Conservation (phyloP, 2,888 invertebrate genomes). For the Ennomos erosarius region DNA sequence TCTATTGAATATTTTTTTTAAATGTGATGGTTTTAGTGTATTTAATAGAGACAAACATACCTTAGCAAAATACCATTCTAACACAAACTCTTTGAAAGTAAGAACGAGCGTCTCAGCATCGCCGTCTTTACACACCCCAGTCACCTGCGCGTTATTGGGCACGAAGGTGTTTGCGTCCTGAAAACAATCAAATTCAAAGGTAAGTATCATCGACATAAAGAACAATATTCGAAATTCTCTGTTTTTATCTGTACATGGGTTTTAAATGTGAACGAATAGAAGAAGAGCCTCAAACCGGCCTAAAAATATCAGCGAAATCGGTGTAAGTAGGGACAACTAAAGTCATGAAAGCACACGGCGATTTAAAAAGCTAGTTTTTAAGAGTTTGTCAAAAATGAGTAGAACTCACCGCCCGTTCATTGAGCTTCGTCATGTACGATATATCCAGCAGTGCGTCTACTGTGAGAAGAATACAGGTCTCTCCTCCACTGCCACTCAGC, state of each 20-base stretch:
- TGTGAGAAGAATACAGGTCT: slow-evolving; percentile 91
- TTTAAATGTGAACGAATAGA: no score
- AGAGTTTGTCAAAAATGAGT: neutral
- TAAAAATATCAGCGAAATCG: no score
- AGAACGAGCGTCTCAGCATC: slow-evolving; percentile 90
- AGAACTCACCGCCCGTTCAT: slow-evolving; percentile 82
- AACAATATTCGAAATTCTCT: no score
- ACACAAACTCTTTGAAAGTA: slow-evolving; percentile 90
- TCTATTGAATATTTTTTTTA: no score
- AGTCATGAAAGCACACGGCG: no score
- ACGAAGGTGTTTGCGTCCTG: slow-evolving; percentile 91
- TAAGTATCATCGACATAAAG: no score
- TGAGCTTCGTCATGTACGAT: slow-evolving; percentile 88
- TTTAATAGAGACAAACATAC: slow-evolving; percentile 70
- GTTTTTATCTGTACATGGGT: no score
- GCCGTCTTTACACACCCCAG: slow-evolving; percentile 90
- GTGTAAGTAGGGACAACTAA: no score
- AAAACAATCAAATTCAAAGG: slow-evolving; percentile 37
- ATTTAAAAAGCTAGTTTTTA: no score
- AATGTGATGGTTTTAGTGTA: no score
- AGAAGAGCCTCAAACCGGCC: no score
- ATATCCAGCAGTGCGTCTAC: slow-evolving; percentile 91
- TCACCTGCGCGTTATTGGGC: slow-evolving; percentile 89
- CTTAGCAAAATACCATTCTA: slow-evolving; percentile 92
- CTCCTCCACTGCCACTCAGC: slow-evolving; percentile 88